phyloP scores from a whole-genome alignment of 2,113 vertebrate species.

The Nycticebus coucang region DNA sequence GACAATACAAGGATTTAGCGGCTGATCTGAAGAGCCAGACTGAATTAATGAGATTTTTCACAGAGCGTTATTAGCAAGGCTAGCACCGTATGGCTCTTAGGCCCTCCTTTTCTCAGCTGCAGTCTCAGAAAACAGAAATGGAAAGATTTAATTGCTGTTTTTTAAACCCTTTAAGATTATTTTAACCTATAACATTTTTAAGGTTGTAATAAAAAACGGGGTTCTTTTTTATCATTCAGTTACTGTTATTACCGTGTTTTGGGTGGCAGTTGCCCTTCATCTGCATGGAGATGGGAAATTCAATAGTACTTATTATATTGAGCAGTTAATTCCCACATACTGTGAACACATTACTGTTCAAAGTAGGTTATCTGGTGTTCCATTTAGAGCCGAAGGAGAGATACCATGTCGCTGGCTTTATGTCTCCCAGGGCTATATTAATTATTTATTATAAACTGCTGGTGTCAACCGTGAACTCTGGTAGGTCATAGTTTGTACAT shows the following conservation, averaged over 20 bases:
- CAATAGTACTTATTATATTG: conserved; percentile 87
- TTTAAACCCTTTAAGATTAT: conserved; percentile 85
- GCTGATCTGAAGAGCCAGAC: conserved; percentile 94
- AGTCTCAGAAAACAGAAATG: conserved; percentile 91
- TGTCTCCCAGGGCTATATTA: conserved; percentile 85
- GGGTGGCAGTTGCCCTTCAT: conserved; percentile 83
- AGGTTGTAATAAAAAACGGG: conserved; percentile 82
- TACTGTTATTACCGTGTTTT: conserved; percentile 81
- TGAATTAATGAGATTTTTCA: conserved; percentile 99
- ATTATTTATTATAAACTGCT: conserved; percentile 86
- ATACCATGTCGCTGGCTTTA: conserved; percentile 80
- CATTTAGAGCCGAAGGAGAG: conserved; percentile 83
- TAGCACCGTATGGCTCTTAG: conserved; percentile 86
- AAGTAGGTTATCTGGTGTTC: conserved; percentile 86
- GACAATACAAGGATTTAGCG: conserved; percentile 98
- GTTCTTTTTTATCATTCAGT: conserved; percentile 72
- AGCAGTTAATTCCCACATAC: conserved; percentile 89
- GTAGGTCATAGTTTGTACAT: conserved; percentile 77
- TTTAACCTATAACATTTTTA: conserved; percentile 88
- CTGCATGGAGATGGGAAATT: conserved; percentile 83
- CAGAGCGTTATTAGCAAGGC: conserved; percentile 95
- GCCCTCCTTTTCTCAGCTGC: conserved; percentile 84
- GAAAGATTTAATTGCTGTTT: conserved; percentile 89
- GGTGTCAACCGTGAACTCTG: conserved; percentile 84
- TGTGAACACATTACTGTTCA: conserved; percentile 87